Conservation (phyloP, 1,140 invertebrate species). For the Leptinotarsa lineolata region DNA sequence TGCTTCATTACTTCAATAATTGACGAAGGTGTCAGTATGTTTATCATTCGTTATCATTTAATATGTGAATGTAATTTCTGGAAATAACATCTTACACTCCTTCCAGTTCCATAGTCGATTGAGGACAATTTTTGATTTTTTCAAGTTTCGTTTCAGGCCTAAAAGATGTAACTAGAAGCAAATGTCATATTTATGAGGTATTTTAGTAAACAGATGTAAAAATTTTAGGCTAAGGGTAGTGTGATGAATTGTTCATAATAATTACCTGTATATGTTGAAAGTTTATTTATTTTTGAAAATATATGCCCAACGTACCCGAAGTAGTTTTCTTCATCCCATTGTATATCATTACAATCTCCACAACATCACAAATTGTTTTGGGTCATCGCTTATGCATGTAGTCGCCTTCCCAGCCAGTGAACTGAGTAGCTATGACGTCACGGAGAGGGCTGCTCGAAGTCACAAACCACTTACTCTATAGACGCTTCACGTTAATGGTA, state of each 20-base stretch:
- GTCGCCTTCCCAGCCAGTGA: too few species aligned
- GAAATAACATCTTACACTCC: too few species aligned
- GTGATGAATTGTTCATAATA: constrained; percentile 12
- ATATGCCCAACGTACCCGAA: constrained; percentile 3
- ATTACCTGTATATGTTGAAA: constrained; percentile 15
- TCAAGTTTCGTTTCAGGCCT: not conserved
- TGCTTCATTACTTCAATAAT: too few species aligned
- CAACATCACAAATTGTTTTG: too few species aligned
- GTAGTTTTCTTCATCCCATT: not conserved
- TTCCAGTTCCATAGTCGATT: not conserved
- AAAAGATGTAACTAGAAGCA: not conserved
- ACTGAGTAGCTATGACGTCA: too few species aligned
- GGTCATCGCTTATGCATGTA: too few species aligned
- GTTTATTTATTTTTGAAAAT: constrained; percentile 24
- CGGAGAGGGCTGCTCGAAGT: too few species aligned
- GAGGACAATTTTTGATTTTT: not conserved
- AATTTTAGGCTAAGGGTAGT: constrained; percentile 10
- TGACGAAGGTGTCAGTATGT: too few species aligned
- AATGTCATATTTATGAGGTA: constrained; percentile 10
- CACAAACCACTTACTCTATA: too few species aligned
- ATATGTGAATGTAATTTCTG: too few species aligned
- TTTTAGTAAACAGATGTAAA: constrained; percentile 6
- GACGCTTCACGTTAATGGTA: too few species aligned
- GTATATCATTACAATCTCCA: not conserved
- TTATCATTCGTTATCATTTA: too few species aligned